Evolutionary conservation across 1,140 invertebrate species (phyloP).

Genomic region (Orchesella cincta): DNA sequence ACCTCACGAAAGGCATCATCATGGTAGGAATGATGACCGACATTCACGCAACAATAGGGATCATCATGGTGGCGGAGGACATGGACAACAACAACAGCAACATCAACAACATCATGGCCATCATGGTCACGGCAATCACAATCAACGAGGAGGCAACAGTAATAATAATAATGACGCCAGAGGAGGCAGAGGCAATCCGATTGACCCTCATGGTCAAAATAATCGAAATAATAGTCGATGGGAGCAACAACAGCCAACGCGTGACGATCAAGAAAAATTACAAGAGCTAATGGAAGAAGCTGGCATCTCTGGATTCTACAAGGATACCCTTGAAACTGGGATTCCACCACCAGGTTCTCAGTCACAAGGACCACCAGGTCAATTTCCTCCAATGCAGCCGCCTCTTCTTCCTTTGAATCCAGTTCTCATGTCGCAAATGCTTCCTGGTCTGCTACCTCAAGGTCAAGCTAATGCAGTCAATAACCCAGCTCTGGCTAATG

Average conservation of each 20-base stretch:
- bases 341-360: not conserved
- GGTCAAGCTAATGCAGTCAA: not conserved
- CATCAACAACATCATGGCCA: not conserved
- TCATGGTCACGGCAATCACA: not conserved
- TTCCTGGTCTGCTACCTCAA: not conserved
- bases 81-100: not conserved
- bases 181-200: constrained; percentile 1
- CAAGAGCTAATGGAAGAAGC: constrained; percentile 51
- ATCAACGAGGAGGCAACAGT: not conserved
- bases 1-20: constrained; percentile 1
- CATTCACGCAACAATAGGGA: not conserved
- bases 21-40: not conserved
- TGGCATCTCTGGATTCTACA: constrained; percentile 33
- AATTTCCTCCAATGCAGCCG: not conserved
- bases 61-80: not conserved
- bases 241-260: constrained; percentile 45
- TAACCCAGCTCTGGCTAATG: not conserved
- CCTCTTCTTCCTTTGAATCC: constrained; percentile 6
- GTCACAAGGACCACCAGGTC: not conserved
- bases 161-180: not conserved
- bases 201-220: not conserved
- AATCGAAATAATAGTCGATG: constrained; percentile 35
- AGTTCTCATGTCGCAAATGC: not conserved
- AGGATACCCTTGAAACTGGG: not conserved
- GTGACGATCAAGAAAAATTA: constrained; percentile 48